Evolutionary conservation across 2,113 vertebrate species (phyloP).

Genomic region (Phalacrocorax carbo): DNA sequence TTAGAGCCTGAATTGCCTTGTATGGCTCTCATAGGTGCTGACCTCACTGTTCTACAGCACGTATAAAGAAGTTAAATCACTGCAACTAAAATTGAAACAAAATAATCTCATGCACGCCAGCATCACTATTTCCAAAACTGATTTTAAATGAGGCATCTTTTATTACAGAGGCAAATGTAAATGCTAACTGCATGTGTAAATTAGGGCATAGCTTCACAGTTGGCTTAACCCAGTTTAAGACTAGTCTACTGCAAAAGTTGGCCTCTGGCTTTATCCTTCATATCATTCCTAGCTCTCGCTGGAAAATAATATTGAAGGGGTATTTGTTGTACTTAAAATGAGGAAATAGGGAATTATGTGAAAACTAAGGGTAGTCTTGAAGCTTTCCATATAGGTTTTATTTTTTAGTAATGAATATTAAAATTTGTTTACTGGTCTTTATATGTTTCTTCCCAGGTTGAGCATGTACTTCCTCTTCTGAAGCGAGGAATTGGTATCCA

Average conservation of each 20-base stretch:
- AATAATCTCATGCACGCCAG: background rate
- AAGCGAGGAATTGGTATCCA: slow-evolving; percentile 97
- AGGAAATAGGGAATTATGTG: background rate
- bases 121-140: background rate
- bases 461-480: slow-evolving; percentile 89
- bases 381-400: background rate
- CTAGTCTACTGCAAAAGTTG: background rate
- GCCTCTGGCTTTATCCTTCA: background rate
- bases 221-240: background rate
- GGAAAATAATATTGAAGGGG: background rate
- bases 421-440: background rate
- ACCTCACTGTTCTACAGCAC: background rate
- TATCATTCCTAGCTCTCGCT: background rate
- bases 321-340: background rate
- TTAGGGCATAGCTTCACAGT: background rate
- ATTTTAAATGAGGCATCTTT: background rate
- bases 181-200: background rate
- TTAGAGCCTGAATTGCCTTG: background rate
- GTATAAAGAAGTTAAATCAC: background rate
- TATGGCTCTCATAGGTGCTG: background rate
- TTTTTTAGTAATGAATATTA: background rate
- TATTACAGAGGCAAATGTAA: background rate
- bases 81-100: background rate
- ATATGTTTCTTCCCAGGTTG: slow-evolving; percentile 69
- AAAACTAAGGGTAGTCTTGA: background rate